Percentiles rank a stretch among this genome's conserved stretches.
These are phyloP conservation scores for Syndactyla subalaris DNA, from an alignment of 2,797 vertebrate species.

Conservation along the genomic window DNA sequence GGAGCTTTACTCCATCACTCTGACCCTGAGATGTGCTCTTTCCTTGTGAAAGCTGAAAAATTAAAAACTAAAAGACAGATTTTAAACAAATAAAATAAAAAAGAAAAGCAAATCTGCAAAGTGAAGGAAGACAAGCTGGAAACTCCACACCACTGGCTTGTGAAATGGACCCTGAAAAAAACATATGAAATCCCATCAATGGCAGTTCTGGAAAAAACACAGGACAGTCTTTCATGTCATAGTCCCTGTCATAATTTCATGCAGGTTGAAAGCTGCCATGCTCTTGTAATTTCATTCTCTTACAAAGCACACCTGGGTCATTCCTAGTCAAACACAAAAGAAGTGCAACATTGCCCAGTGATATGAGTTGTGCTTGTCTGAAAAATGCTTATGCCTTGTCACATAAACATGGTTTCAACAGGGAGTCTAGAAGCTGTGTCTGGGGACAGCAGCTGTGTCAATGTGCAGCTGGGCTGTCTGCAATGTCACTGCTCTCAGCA, in stretches of 20 bases:
- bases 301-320: background rate
- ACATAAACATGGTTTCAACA: accelerated
- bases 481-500: background rate
- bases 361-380: background rate
- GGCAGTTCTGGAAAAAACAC: background rate
- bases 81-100: background rate
- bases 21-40: background rate
- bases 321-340: background rate
- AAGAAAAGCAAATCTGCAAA: background rate
- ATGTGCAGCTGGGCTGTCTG: background rate
- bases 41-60: background rate
- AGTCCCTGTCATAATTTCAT: background rate
- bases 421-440: background rate
- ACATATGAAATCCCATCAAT: background rate
- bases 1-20: background rate
- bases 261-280: background rate
- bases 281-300: background rate
- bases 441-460: background rate
- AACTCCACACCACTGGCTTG: background rate
- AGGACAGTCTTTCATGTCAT: background rate
- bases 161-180: background rate
- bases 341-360: accelerated
- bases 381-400: background rate
- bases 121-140: background rate
- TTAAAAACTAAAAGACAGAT: background rate